phyloP scores from a whole-genome alignment of 2,888 invertebrate species.

The Philopedon plagiatum region DNA sequence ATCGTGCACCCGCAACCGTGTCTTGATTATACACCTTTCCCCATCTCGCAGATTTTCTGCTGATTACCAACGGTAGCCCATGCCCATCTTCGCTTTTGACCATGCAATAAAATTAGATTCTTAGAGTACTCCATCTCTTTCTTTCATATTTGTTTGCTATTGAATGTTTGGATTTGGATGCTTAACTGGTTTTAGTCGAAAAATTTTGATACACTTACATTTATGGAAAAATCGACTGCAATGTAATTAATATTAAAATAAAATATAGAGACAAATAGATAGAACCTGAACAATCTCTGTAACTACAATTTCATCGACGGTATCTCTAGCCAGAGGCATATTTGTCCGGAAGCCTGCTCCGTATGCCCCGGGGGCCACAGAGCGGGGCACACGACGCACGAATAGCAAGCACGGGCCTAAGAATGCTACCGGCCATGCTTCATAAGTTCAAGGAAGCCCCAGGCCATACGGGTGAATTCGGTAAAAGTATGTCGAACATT shows the following conservation, averaged over 20 bases:
- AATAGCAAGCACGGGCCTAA: conserved; percentile 57
- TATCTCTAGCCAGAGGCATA: conserved; percentile 60
- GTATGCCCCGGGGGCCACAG: conserved; percentile 21
- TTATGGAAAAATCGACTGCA: no score
- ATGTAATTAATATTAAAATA: no score
- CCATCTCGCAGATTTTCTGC: conserved; percentile 22
- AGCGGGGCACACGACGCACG: conserved; percentile 62
- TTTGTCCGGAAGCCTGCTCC: conserved; percentile 44
- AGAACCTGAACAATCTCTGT: no score
- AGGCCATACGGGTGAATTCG: conserved; percentile 23
- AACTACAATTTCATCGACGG: neutral
- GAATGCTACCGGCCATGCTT: conserved; percentile 58
- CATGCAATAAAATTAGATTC: conserved; percentile 4
- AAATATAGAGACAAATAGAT: no score
- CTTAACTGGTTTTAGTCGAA: no score
- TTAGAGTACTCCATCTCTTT: no score
- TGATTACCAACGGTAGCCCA: conserved; percentile 32
- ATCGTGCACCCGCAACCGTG: conserved; percentile 34
- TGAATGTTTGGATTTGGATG: no score
- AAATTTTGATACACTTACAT: no score
- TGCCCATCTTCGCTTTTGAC: conserved; percentile 31
- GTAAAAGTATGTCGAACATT: neutral
- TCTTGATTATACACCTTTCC: conserved; percentile 32
- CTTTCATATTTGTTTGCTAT: no score
- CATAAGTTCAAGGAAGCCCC: conserved; percentile 53